Percentiles rank a stretch among this genome's conserved stretches.
These are phyloP conservation scores for Parus major DNA, from an alignment of 2,113 vertebrate species.

Conservation along the genomic window DNA sequence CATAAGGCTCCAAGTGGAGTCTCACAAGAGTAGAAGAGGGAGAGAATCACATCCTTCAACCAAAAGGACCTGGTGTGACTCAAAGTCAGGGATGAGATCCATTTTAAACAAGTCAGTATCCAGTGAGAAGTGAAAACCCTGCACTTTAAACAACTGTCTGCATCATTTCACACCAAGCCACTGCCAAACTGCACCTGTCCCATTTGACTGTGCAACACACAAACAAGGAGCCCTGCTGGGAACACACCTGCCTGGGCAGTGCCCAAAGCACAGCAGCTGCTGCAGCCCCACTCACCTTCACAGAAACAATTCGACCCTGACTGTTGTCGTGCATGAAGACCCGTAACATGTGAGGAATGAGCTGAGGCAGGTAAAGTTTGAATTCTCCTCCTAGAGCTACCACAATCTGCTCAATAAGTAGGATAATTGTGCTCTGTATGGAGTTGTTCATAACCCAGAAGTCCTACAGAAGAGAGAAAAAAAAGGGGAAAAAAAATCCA, in stretches of 20 bases:
- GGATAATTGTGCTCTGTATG: conserved; percentile 98
- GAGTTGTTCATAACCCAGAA: conserved; percentile 99
- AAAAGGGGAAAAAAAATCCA: background rate
- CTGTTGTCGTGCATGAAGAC: conserved; percentile 99
- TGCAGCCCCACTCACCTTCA: conserved; percentile 82
- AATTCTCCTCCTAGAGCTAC: conserved; percentile 96
- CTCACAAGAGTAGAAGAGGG: background rate
- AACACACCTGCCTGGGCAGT: background rate
- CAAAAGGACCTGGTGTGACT: background rate
- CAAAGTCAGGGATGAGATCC: background rate
- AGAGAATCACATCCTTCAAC: background rate
- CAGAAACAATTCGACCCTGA: conserved; percentile 89
- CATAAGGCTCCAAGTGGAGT: background rate
- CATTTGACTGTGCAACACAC: background rate
- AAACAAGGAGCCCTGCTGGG: background rate
- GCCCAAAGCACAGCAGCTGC: background rate
- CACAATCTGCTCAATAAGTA: conserved; percentile 97
- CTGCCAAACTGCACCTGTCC: background rate
- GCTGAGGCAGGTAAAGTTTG: conserved; percentile 96
- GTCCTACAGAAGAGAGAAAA: conserved; percentile 76
- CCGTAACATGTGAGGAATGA: conserved; percentile 96
- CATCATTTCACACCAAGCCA: background rate
- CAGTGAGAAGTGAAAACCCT: background rate
- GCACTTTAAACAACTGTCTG: background rate
- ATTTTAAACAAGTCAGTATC: background rate